Evolutionary conservation across 2,797 vertebrate genomes (phyloP), one percentile per base, ranked within the genome.

Genomic region (Crenichthys baileyi): DNA sequence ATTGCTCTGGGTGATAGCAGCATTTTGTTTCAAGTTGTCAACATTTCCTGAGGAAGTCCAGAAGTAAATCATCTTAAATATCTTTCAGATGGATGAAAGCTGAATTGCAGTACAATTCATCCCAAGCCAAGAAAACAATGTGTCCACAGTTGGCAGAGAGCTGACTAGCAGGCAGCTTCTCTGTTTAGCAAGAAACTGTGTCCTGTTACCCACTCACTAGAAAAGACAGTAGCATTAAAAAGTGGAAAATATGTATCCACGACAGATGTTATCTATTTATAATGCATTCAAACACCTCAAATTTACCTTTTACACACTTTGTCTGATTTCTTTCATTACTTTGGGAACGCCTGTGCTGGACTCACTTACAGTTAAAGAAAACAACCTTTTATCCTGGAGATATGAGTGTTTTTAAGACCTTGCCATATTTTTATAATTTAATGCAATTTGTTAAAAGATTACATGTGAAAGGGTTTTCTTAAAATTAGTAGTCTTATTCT

Each of bases 31-130:
- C 88, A 93, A 92, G 91, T 93, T 92, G 93, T 94, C 92, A 92
- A 93, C 94, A 94, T 94, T 94, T 94, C 93, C 93, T 93, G 87
- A 93, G 92, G 92, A 95, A 92, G 90, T 92, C 78, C 83, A 85
- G 76, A 71, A 90, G 90, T 91, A 93, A 93, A 94, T 94, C 87
- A 93, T 93, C 87, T 88, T 87, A 88, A 91, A 92, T 93, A 90
- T 91, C 86, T 80, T 79, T 80, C 78, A 76, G 72, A 79, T 56
- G 83, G 81, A 90, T 93, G 88, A 92, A 90, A 91, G 86, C 84
- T 72, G 80, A 74, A 79, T 83, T 80, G 72, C 77, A 39, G 67
- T 44, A 50, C 68, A 79, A 44, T 82, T 81, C 80, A 24, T 65
- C 78, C 78, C 65, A 7, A 70, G 78, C 60, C 67, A 73, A 78